Evolutionary conservation across 1,140 invertebrate species (phyloP).

Genomic region (Hycleus cichorii): DNA sequence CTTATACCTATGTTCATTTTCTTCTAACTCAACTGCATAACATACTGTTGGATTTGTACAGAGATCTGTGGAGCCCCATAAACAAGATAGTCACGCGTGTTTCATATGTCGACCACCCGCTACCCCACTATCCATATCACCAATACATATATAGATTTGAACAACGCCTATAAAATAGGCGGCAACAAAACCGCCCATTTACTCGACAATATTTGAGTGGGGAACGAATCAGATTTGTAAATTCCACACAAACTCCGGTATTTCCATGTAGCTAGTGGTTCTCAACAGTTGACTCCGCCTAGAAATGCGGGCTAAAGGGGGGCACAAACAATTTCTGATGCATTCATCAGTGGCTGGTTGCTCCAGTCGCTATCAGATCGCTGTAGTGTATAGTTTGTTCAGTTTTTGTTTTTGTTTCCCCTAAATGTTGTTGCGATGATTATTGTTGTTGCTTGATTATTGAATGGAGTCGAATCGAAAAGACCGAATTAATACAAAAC

Average conservation of each 20-base stretch:
- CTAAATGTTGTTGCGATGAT: slow-evolving; percentile 19
- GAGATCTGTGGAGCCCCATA: slow-evolving; percentile 39
- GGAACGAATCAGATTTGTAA: slow-evolving; percentile 24
- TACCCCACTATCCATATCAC: slow-evolving; percentile 19
- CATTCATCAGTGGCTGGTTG: slow-evolving; percentile 13
- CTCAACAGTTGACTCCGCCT: slow-evolving; percentile 24
- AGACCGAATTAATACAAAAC: no score
- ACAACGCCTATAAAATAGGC: slow-evolving; percentile 2
- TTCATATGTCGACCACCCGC: neutral
- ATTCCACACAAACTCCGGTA: slow-evolving; percentile 23
- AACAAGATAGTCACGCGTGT: slow-evolving; percentile 40
- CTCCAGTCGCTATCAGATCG: slow-evolving; percentile 37
- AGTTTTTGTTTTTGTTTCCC: slow-evolving; percentile 29
- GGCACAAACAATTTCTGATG: slow-evolving; percentile 16
- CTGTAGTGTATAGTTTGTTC: slow-evolving; percentile 25
- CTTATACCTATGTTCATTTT: no score
- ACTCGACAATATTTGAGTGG: slow-evolving; percentile 17
- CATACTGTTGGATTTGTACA: slow-evolving; percentile 39
- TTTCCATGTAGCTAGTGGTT: slow-evolving; percentile 35
- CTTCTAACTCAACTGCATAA: no score
- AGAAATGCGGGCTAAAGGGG: slow-evolving; percentile 23
- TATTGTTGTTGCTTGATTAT: slow-evolving; percentile 18
- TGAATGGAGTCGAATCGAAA: slow-evolving; percentile 14
- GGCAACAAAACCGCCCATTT: slow-evolving; percentile 10
- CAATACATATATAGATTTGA: no score